Evolutionary conservation across 2,888 invertebrate species (phyloP), one percentile per base, ranked within the genome.

Genomic region (Tridacna gigas): DNA sequence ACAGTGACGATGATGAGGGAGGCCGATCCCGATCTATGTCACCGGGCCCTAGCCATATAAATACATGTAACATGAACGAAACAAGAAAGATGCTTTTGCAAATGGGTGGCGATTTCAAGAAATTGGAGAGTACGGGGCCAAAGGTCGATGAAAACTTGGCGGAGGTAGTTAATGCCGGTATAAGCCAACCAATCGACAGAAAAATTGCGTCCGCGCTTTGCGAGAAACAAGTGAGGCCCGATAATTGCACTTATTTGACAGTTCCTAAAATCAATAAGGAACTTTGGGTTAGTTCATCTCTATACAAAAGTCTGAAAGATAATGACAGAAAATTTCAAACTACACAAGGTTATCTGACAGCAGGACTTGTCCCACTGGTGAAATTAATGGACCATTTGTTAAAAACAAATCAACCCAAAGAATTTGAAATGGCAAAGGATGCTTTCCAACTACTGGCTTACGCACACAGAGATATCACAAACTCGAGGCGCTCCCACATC

Each of bases 191-290:
- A 3, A 56, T 56, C 20, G 20, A 56, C 20, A 56, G 56, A 56
- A 56, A 56, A 20, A 15, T 15, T 15, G 20, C 56, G 18, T 15
- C 56, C 15, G 20, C 18, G 15, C 56, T 56, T 15, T 56, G 11
- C 56, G 56, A 56, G 20, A 56, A 56, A 20, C 56, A 56, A 20
- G 15, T 56, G 5, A 15, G 67, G 20, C 71, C 47, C n/a, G 20
- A 73, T n/a, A 73, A 73, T 48, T 73, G 71, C 47, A n/a, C 37
- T 20, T 73, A 22, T 48, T 20, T 73, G 11, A 25, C 22, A 7
- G 71, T 73, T 37, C 71, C 71, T 15, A 45, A 48, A 48, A n/a
- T 73, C 9, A 73, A 73, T 22, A 48, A 73, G 22, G 48, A 73
- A n/a, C 9, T 73, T 9, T 73, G 51, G 47, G 20, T 48, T 18